Evolutionary conservation across 2,888 invertebrate genomes (phyloP).

Genomic region (Drosophila paranaensis): DNA sequence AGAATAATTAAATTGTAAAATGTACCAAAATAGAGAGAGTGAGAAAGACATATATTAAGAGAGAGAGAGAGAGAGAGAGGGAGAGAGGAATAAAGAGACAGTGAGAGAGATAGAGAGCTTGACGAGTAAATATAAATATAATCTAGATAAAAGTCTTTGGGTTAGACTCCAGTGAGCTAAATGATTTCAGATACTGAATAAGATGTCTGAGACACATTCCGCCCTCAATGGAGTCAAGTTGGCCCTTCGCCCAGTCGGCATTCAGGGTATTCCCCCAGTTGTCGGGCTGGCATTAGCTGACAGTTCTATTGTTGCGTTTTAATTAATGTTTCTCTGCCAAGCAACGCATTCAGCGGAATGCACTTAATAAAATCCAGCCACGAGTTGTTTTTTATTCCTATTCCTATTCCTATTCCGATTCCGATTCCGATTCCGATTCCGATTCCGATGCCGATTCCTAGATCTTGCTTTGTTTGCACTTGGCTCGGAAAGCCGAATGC

Average conservation of each 20-base stretch:
- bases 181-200: too few species aligned
- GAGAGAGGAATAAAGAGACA: neutral
- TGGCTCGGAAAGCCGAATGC: neutral
- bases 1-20: neutral
- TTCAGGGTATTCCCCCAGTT: neutral
- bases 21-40: neutral
- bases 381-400: neutral
- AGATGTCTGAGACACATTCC: neutral
- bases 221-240: neutral
- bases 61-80: too few species aligned
- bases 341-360: slow-evolving; percentile 6
- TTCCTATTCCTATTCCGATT: too few species aligned
- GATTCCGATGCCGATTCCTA: too few species aligned
- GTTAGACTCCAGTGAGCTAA: too few species aligned
- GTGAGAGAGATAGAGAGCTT: too few species aligned
- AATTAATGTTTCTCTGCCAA: neutral
- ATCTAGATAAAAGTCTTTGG: too few species aligned
- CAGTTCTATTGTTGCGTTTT: neutral
- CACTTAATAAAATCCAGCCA: neutral
- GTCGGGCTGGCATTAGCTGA: neutral
- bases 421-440: too few species aligned
- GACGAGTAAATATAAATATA: too few species aligned
- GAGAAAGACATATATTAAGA: neutral
- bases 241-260: neutral
- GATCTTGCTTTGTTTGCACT: slow-evolving; percentile 3